A percentile compares a stretch with the other conserved stretches of the same genome.
These are phyloP conservation scores for Anthonomus grandis DNA, from an alignment of 1,140 invertebrate species.

Conservation along the genomic window DNA sequence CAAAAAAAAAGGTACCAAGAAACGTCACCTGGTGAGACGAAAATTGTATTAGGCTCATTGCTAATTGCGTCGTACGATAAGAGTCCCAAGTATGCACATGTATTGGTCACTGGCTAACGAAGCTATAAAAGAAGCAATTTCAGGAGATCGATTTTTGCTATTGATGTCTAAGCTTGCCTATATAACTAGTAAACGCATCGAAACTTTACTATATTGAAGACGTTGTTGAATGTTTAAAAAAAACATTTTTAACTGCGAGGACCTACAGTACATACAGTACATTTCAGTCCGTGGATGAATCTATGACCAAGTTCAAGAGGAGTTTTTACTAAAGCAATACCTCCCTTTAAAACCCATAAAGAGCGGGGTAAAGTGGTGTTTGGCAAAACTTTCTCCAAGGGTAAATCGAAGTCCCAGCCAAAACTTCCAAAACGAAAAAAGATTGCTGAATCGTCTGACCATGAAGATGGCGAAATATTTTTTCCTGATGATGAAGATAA, in stretches of 20 bases:
- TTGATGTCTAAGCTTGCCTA: slow-evolving; percentile 31
- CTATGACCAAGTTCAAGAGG: too few relatives aligned
- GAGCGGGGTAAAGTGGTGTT: slow-evolving; percentile 44
- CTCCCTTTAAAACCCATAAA: slow-evolving; percentile 43
- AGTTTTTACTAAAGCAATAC: slow-evolving; percentile 40
- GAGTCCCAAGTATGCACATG: slow-evolving; percentile 14
- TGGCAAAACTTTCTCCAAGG: too few relatives aligned
- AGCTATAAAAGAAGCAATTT: slow-evolving; percentile 33
- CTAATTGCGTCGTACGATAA: neutral
- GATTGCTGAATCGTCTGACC: too few relatives aligned
- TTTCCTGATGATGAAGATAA: too few relatives aligned
- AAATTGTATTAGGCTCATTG: neutral
- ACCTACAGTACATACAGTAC: slow-evolving; percentile 31
- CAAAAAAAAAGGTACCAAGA: too few relatives aligned
- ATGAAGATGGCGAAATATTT: too few relatives aligned
- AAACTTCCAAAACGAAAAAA: too few relatives aligned
- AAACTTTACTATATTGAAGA: slow-evolving; percentile 37
- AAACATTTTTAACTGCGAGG: slow-evolving; percentile 21
- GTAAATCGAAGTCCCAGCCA: too few relatives aligned
- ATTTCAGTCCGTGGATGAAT: too few relatives aligned
- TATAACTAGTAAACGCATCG: slow-evolving; percentile 20
- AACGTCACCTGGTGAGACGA: too few relatives aligned
- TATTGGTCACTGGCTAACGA: slow-evolving; percentile 33
- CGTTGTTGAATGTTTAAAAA: too few relatives aligned
- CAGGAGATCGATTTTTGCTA: slow-evolving; percentile 31